Evolutionary conservation across 2,113 vertebrate genomes (phyloP).

Genomic region (Dissostichus mawsoni): DNA sequence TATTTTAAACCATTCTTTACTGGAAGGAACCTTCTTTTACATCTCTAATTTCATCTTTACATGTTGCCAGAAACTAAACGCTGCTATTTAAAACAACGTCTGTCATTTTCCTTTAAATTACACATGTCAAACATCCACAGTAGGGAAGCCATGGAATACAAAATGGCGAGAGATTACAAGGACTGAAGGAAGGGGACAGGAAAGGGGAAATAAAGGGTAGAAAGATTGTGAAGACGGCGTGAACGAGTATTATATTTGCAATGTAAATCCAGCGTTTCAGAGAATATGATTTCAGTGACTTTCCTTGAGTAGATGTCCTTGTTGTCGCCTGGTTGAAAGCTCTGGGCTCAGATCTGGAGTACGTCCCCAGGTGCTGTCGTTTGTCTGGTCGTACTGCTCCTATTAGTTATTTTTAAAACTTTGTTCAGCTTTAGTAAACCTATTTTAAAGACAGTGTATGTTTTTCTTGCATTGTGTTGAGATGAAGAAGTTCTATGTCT

Average conservation of each 20-base stretch:
- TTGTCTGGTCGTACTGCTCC: background rate
- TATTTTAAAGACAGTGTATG: background rate
- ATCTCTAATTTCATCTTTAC: background rate
- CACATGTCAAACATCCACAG: conserved; percentile 10
- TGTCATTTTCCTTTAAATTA: conserved; percentile 32
- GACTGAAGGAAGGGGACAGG: conserved; percentile 3
- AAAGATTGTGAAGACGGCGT: background rate
- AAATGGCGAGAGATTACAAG: background rate
- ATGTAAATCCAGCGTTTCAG: background rate
- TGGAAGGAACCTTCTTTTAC: background rate
- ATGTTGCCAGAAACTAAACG: background rate
- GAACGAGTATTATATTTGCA: background rate
- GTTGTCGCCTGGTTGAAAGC: background rate
- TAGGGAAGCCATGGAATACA: no score
- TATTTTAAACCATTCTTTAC: background rate
- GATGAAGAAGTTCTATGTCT: background rate
- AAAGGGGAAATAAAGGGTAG: conserved; percentile 25
- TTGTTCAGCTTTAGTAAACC: no score
- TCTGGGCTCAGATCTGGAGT: background rate
- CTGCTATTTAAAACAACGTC: background rate
- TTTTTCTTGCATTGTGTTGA: background rate
- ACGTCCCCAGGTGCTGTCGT: background rate
- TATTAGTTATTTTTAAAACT: background rate
- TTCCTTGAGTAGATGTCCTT: background rate
- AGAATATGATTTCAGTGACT: background rate